Base-by-base conservation (phyloP, 2,797 vertebrate species). In the Orestias chungarensis region DNA sequence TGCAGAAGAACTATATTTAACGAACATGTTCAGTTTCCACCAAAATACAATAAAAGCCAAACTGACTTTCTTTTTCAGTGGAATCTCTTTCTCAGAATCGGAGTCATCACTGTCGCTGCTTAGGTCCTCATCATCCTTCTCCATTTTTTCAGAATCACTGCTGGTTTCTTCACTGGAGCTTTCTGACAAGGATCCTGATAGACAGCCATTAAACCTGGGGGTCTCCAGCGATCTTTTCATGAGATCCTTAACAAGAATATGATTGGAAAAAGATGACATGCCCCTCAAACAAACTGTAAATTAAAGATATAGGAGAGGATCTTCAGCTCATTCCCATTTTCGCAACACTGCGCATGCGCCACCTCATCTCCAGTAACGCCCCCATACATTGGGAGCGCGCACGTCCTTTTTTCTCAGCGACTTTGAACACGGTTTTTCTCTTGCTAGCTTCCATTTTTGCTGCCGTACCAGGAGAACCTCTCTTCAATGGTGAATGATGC, bases 191-290 rank as follows among this genome's bases (percentile, higher is more conserved):
- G 96, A 96, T 73, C 95, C 96, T 0, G 96, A 97, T 78, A 96
- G 96, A 87, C 95, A 98, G 85, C 96, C 95, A 0, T 95, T 97
- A 88, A 96, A 95, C 92, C 95, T 97, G 52, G 95, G 96, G 86
- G 94, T 95, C 86, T 97, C 96, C 79, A 93, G 66, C 20, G 92
- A 61, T 87, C 95, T 96, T 88, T 96, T 96, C 78, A 93, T 93
- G 80, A 92, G 92, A 80, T 96, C 96, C 95, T 97, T 80, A 73
- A 71, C 27, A n/a, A 65, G 50, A 68, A 38, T 6, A 69, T 75
- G 66, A 17, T 47, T 14, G 2, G 35, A 31, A 43, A 27, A 64
- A 4, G 0, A 33, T 40, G 11, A 11, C 6, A 40, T 40, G 54
- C 44, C 42, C 25, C 17, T 64, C 59, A 3, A 70, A 43, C 54